A percentile compares a stretch with the other conserved stretches of the same genome.
phyloP scores from a whole-genome alignment of 1,140 invertebrate genomes.

The Drosophila subobscura region DNA sequence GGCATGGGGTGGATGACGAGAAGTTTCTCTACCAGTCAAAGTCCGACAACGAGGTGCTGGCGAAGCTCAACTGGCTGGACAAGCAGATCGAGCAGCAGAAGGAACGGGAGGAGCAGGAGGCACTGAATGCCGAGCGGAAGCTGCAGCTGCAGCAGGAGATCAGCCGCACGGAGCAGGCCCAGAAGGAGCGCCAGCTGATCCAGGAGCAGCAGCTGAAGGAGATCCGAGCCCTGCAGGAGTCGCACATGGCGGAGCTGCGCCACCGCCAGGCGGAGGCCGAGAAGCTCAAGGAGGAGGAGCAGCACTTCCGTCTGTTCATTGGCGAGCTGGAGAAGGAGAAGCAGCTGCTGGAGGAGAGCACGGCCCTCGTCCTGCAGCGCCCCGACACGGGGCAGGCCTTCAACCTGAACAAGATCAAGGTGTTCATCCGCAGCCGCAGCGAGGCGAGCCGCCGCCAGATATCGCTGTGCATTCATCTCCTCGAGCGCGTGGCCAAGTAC shows the following conservation, averaged over 20 bases:
- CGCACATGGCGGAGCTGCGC: constrained; percentile 70
- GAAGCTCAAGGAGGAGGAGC: constrained; percentile 65
- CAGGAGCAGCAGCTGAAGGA: constrained; percentile 74
- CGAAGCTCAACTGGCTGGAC: constrained; percentile 85
- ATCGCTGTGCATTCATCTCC: constrained; percentile 58
- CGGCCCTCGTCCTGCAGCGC: constrained; percentile 37
- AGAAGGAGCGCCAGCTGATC: constrained; percentile 69
- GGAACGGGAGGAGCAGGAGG: constrained; percentile 83
- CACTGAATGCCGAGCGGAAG: constrained; percentile 72
- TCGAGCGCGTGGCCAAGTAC: constrained; percentile 64
- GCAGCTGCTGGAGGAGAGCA: constrained; percentile 66
- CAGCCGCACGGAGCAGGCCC: constrained; percentile 60
- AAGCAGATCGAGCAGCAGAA: constrained; percentile 84
- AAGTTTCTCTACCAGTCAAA: constrained; percentile 80
- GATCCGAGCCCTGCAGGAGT: constrained; percentile 68
- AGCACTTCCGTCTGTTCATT: constrained; percentile 56
- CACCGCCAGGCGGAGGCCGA: constrained; percentile 64
- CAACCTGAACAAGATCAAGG: constrained; percentile 77
- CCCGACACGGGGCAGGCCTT: constrained; percentile 45
- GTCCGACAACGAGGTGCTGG: constrained; percentile 78
- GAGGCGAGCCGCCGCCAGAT: constrained; percentile 73
- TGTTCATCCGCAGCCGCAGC: constrained; percentile 71
- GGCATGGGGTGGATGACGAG: constrained; percentile 77
- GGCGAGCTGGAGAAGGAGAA: constrained; percentile 69
- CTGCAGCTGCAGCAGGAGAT: constrained; percentile 81